Conservation (phyloP, 2,113 vertebrate species). For the Ramphastos sulfuratus region DNA sequence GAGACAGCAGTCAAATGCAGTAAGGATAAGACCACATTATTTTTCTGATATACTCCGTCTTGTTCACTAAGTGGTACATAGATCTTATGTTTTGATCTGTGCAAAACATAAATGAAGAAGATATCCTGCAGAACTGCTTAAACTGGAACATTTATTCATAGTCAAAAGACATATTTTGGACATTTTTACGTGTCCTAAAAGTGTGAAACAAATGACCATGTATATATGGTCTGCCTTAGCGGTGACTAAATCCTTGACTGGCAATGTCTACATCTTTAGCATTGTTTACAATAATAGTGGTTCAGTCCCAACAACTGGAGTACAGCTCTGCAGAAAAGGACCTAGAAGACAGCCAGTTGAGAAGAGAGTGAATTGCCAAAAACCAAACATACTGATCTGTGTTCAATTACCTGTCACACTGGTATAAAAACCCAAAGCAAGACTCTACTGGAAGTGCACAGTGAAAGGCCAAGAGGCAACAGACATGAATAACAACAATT, state of each 20-base stretch:
- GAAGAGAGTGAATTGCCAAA: background rate
- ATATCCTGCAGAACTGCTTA: background rate
- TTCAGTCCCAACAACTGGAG: background rate
- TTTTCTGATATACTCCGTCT: background rate
- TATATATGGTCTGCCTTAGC: background rate
- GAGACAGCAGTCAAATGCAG: background rate
- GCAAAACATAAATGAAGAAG: background rate
- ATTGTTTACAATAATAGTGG: background rate
- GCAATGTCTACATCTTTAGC: background rate
- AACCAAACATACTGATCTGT: background rate
- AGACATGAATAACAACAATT: background rate
- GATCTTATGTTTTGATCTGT: background rate
- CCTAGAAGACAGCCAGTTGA: accelerated
- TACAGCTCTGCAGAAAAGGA: background rate
- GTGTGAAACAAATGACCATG: background rate
- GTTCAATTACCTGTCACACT: background rate
- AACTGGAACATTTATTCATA: background rate
- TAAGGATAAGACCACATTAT: background rate
- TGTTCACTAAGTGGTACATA: background rate
- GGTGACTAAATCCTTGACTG: background rate
- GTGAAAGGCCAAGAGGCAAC: background rate
- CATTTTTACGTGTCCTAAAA: background rate
- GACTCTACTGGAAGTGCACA: background rate
- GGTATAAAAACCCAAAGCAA: background rate
- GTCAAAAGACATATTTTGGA: background rate